Conservation (phyloP, 2,888 invertebrate genomes). For the Pocota personata region DNA sequence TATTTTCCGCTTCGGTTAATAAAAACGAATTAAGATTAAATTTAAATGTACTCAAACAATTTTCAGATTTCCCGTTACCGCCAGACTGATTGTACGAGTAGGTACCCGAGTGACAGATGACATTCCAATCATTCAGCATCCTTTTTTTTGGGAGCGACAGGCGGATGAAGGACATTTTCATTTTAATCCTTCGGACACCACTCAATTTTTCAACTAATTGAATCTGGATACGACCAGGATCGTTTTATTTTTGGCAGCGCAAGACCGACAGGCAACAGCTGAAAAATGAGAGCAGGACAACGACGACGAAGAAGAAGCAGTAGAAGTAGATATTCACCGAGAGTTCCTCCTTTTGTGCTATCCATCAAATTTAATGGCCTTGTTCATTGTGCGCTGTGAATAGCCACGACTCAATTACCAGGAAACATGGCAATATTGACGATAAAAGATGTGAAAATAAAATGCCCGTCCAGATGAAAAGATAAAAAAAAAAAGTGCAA, state of each 20-base stretch:
- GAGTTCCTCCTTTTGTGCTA: slow-evolving; percentile 56
- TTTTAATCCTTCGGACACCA: slow-evolving; percentile 58
- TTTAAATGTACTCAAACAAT: slow-evolving; percentile 43
- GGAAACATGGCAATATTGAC: slow-evolving; percentile 68
- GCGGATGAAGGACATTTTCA: slow-evolving; percentile 39
- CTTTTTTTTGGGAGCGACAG: not conserved
- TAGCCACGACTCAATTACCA: slow-evolving; percentile 72
- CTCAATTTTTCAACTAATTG: slow-evolving; percentile 71
- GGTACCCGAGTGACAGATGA: slow-evolving; percentile 61
- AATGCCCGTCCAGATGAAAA: slow-evolving; percentile 60
- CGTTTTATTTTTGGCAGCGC: slow-evolving; percentile 47
- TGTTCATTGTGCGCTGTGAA: slow-evolving; percentile 67
- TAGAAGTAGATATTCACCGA: slow-evolving; percentile 40
- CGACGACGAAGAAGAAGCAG: not conserved
- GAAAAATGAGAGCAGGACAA: slow-evolving; percentile 20
- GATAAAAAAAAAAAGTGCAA: slow-evolving; percentile 49
- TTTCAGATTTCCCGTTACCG: slow-evolving; percentile 10
- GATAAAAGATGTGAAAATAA: slow-evolving; percentile 66
- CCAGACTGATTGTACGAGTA: slow-evolving; percentile 1
- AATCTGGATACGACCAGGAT: slow-evolving; percentile 56
- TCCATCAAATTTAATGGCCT: slow-evolving; percentile 70
- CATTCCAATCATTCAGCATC: slow-evolving; percentile 44
- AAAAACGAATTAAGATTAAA: slow-evolving; percentile 62
- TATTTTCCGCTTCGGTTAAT: slow-evolving; percentile 52
- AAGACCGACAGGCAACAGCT: slow-evolving; percentile 45